Base-by-base conservation (phyloP, 2,113 vertebrate species). In the Seriola aureovittata region DNA sequence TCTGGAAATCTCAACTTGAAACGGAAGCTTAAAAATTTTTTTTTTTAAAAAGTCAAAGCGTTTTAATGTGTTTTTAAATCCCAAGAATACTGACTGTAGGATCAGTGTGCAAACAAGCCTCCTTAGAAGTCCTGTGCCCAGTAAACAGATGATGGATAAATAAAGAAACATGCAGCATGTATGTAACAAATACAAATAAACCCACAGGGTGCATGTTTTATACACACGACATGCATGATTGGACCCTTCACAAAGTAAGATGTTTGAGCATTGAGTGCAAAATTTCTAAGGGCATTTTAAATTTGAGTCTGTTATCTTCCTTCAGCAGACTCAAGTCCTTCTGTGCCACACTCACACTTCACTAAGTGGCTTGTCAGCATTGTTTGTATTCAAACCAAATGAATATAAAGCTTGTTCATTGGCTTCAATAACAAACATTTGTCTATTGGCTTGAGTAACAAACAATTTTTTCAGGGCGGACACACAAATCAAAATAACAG, bases 311-410 rank as follows among this genome's bases (percentile, higher is more conserved):
- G 59, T 88, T 92, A 93, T 92, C 89, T 80, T n/a, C 19, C 59
- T 77, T 12, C 25, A 52, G 87, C 92, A 93, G 92, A 38, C 85
- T 57, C 69, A 0, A 4, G 42, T 25, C 78, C 67, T 80, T 10
- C 36, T 75, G 64, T 7, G 52, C 32, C 40, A 9, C 71, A 67
- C 68, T 72, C 69, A 11, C 79, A 64, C 62, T 68, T 65, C 76
- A 46, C 80, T 78, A 69, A 89, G 84, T 86, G 81, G 57, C 73
- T 87, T 85, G 86, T 91, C 78, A 81, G 57, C 79, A 75, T 85
- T 90, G 82, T 89, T 84, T 75, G 63, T 2, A 66, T 71, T 87
- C 25, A 77, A 50, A 81, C 72, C 67, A 88, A 92, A 91, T 73
- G 65, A 79, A 46, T 69, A 60, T 60, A 83, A 81, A 83, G 71